Percentiles rank a stretch among this genome's conserved stretches.
These are phyloP conservation scores for Polyergus mexicanus DNA, from an alignment of 1,140 invertebrate species.

Conservation along the genomic window DNA sequence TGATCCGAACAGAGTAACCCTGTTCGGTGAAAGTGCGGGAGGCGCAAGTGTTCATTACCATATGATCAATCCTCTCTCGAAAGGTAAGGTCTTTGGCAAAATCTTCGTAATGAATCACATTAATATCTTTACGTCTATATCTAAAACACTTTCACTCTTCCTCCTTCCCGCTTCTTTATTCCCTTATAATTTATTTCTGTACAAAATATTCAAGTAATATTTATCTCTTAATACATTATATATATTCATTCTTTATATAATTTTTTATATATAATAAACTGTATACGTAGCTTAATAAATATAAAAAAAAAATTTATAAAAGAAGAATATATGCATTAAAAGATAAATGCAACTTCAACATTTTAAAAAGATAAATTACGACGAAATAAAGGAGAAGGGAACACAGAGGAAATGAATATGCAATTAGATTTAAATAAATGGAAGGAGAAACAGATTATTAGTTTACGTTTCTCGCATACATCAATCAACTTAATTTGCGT, in stretches of 20 bases:
- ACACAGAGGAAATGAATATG: too few relatives aligned
- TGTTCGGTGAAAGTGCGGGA: constrained; percentile 92
- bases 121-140: neutral
- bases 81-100: constrained; percentile 83
- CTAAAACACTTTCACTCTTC: too few relatives aligned
- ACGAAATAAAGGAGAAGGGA: too few relatives aligned
- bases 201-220: too few relatives aligned
- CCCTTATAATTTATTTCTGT: too few relatives aligned
- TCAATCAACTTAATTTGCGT: neutral
- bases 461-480: neutral
- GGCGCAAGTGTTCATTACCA: constrained; percentile 90
- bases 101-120: neutral
- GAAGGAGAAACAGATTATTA: neutral
- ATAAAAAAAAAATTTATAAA: neutral
- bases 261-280: too few relatives aligned
- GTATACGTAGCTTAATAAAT: neutral
- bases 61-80: constrained; percentile 90
- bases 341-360: neutral
- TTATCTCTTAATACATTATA: too few relatives aligned
- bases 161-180: too few relatives aligned
- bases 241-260: too few relatives aligned
- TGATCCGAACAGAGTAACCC: constrained; percentile 88
- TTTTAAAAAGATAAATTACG: neutral
- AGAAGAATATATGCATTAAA: neutral
- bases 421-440: neutral